Percentiles rank a stretch among this genome's conserved stretches.
phyloP scores from a whole-genome alignment of 2,888 invertebrate species.

The Lithophane socia region DNA sequence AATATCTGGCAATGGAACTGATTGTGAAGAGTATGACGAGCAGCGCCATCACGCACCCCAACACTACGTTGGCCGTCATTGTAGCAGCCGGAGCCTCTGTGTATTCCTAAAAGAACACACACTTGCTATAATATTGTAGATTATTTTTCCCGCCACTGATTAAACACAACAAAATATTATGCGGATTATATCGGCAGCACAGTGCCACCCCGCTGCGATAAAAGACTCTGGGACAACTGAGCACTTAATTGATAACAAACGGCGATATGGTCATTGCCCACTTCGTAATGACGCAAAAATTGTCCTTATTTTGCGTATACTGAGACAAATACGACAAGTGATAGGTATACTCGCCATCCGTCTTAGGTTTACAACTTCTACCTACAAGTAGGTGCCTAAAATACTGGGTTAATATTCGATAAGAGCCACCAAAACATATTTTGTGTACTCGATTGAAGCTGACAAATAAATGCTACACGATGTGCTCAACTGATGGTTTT shows the following conservation, averaged over 20 bases:
- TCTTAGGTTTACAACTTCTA: not conserved
- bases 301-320: conserved; percentile 54
- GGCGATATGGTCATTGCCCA: conserved; percentile 55
- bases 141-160: conserved; percentile 46
- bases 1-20: conserved; percentile 92
- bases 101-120: conserved; percentile 60
- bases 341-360: conserved; percentile 14
- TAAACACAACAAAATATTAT: conserved; percentile 45
- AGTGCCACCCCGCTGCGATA: conserved; percentile 46
- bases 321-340: conserved; percentile 4
- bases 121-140: conserved; percentile 14
- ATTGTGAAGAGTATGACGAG: conserved; percentile 88
- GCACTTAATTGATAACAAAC: conserved; percentile 60
- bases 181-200: conserved; percentile 48
- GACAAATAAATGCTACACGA: too few species aligned
- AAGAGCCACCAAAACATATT: not conserved
- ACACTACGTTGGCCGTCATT: conserved; percentile 87
- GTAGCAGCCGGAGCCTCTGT: conserved; percentile 48
- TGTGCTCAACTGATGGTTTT: too few species aligned
- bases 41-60: conserved; percentile 88
- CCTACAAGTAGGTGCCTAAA: not conserved
- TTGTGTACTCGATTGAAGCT: not conserved
- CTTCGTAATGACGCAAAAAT: conserved; percentile 54
- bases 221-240: conserved; percentile 57
- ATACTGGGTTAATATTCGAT: not conserved